Evolutionary conservation across 2,113 vertebrate species (phyloP).

Genomic region (Saguinus imperator): DNA sequence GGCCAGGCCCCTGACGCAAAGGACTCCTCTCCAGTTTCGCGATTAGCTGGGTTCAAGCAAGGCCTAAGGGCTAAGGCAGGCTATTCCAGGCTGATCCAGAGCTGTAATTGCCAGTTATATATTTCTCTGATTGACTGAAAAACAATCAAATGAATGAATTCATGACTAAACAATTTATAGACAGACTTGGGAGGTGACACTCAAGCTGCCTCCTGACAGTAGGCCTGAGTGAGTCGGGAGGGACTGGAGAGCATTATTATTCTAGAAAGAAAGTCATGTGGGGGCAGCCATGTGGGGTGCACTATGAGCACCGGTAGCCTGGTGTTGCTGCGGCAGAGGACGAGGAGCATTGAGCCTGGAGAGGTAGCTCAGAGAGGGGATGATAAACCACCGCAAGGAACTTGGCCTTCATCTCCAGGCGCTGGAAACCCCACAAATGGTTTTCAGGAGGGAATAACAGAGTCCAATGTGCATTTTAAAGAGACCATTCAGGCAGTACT

Average conservation of each 20-base stretch:
- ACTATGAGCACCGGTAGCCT: background rate
- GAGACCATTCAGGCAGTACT: background rate
- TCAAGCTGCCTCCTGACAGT: background rate
- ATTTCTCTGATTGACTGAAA: background rate
- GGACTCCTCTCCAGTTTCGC: background rate
- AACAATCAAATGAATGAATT: background rate
- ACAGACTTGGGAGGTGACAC: background rate
- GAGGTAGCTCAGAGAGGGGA: background rate
- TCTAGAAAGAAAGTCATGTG: background rate
- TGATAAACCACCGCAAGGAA: background rate
- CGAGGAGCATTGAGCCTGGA: background rate
- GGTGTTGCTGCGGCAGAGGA: background rate
- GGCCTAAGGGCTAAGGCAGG: background rate
- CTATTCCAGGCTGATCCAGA: background rate
- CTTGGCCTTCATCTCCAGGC: background rate
- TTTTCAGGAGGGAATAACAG: conserved; percentile 19
- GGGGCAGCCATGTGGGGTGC: rapidly evolving
- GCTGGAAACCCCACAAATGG: background rate
- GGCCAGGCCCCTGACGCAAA: background rate
- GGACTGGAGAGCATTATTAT: background rate
- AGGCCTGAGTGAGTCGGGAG: background rate
- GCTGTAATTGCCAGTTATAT: background rate
- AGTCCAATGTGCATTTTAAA: conserved; percentile 33
- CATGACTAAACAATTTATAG: background rate
- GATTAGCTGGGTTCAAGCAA: background rate